Evolutionary conservation across 2,888 invertebrate species (phyloP).

Genomic region (Nephrocerus scutellatus): DNA sequence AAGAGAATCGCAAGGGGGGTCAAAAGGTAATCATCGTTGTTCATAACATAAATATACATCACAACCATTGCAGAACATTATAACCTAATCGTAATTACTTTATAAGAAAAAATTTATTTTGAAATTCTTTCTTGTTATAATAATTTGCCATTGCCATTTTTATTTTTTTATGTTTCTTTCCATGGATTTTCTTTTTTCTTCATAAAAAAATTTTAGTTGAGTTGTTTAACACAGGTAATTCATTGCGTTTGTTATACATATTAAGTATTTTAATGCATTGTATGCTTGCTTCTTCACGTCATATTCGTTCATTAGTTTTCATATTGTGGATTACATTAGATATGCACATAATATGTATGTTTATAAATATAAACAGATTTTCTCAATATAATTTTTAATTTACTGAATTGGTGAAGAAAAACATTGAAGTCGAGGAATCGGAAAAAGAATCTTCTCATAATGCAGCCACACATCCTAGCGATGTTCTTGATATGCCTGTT

Average conservation of each 20-base stretch:
- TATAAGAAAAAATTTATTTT: no score
- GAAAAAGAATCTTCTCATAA: conserved; percentile 51
- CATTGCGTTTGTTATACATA: conserved; percentile 5
- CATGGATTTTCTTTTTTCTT: conserved; percentile 9
- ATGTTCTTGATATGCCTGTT: conserved; percentile 83
- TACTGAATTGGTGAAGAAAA: no score
- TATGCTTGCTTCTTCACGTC: no score
- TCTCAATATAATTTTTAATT: no score
- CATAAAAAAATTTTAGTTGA: conserved; percentile 23
- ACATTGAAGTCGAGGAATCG: conserved; percentile 48
- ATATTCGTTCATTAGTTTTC: no score
- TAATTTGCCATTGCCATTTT: not conserved
- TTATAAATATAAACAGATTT: no score
- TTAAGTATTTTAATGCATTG: no score
- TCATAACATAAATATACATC: no score
- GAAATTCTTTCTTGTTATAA: no score
- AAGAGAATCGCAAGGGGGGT: conserved; percentile 49
- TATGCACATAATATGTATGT: no score
- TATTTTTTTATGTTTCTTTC: conserved; percentile 6
- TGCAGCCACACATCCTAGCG: conserved; percentile 68
- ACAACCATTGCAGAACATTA: no score
- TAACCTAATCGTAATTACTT: no score
- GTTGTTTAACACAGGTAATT: conserved; percentile 24
- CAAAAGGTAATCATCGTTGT: conserved; percentile 47
- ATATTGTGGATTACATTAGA: conserved; percentile 18